Percentiles rank a stretch among this genome's conserved stretches.
Conservation (phyloP, 2,113 vertebrate species). For the Balaeniceps rex region DNA sequence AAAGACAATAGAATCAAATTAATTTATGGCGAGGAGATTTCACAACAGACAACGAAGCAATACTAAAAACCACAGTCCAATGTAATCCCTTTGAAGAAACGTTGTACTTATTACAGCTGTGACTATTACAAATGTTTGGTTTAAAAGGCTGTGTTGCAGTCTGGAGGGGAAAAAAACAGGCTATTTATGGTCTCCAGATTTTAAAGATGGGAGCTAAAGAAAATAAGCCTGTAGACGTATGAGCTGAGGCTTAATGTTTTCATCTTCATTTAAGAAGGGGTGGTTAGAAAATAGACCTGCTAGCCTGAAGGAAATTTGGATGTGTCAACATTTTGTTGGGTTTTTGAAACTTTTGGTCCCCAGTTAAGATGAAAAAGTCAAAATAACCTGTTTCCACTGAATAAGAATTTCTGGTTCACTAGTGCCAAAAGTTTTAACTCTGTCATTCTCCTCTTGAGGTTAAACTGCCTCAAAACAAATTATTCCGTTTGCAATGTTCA, state of each 20-base stretch:
- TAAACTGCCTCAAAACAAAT: not conserved
- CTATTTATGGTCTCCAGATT: conserved; percentile 59
- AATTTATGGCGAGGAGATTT: conserved; percentile 56
- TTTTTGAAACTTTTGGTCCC: not conserved
- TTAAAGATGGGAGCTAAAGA: conserved; percentile 44
- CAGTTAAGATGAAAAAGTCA: not conserved
- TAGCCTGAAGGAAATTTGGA: not conserved
- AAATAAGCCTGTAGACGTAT: conserved; percentile 29
- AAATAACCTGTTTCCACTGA: conserved; percentile 2
- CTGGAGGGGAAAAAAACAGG: not conserved
- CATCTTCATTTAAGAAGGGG: not conserved
- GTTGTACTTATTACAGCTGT: conserved; percentile 41
- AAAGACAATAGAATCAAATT: conserved; percentile 57
- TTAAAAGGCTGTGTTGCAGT: conserved; percentile 45
- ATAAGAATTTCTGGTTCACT: not conserved
- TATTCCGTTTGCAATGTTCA: not conserved
- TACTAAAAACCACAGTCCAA: conserved; percentile 51
- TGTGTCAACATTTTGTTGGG: not conserved
- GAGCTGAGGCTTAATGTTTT: conserved; percentile 30
- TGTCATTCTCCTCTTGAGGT: not conserved
- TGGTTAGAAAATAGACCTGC: not conserved
- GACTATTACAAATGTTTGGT: conserved; percentile 51
- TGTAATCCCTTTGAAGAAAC: conserved; percentile 52
- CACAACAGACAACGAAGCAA: conserved; percentile 31
- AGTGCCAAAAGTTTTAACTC: not conserved